Percentiles rank a stretch among this genome's conserved stretches.
phyloP scores from a whole-genome alignment of 53 echinoderm and acorn worm genomes.

The Holothuria leucospilota region DNA sequence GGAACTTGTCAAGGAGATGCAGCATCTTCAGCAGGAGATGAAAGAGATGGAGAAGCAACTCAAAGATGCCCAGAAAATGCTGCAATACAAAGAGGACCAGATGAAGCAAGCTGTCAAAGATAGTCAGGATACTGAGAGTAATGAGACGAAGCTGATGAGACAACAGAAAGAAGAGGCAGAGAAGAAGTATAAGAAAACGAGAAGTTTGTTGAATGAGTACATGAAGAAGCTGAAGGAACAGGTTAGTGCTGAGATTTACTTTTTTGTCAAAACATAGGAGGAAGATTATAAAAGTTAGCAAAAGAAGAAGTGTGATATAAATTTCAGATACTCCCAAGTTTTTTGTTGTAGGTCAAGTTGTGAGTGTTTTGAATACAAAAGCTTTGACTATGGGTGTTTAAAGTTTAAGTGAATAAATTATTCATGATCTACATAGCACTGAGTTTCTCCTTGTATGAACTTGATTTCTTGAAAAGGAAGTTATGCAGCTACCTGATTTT shows the following conservation, averaged over 20 bases:
- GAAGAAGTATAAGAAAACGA: constrained; percentile 78
- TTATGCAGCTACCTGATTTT: no score
- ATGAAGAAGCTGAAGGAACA: constrained; percentile 94
- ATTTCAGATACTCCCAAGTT: background rate
- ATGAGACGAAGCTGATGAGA: constrained; percentile 67
- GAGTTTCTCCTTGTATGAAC: no score
- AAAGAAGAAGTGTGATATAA: background rate
- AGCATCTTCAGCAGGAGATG: constrained; percentile 70
- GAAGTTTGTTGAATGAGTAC: constrained; percentile 86
- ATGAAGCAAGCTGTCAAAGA: constrained; percentile 47
- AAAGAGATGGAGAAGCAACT: constrained; percentile 67
- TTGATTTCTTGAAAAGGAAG: no score
- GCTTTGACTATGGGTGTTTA: no score
- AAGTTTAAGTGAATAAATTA: no score
- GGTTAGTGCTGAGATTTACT: constrained; percentile 53
- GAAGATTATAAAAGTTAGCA: background rate
- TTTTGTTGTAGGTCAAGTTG: background rate
- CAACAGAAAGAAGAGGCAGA: constrained; percentile 84
- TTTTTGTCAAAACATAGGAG: background rate
- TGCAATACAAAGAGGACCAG: constrained; percentile 64
- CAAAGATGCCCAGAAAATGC: constrained; percentile 66
- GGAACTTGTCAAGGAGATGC: constrained; percentile 66
- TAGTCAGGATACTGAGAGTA: constrained; percentile 66
- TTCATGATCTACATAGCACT: no score
- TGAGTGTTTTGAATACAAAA: no score